Evolutionary conservation across 2,113 vertebrate genomes (phyloP).

Genomic region (Cochlearius cochlearius): DNA sequence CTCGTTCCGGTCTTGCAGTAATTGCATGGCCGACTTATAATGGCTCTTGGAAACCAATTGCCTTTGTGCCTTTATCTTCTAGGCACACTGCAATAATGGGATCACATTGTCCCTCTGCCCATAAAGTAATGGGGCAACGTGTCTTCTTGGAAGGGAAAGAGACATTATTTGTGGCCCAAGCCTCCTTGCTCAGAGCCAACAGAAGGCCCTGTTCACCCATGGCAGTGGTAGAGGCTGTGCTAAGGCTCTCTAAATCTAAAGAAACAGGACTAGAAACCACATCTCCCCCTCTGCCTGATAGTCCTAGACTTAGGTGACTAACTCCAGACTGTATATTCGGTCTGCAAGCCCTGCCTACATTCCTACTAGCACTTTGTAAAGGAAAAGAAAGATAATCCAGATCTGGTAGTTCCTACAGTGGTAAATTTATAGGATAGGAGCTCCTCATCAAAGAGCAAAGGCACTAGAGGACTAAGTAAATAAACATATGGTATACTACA

Average conservation of each 20-base stretch:
- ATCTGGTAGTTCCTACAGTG: background rate
- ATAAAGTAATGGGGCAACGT: background rate
- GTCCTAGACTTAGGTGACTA: background rate
- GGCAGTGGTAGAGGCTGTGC: background rate
- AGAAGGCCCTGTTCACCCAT: background rate
- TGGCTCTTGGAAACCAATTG: background rate
- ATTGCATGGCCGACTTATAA: background rate
- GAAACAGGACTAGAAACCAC: background rate
- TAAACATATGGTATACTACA: background rate
- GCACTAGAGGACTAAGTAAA: background rate
- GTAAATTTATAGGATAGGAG: background rate
- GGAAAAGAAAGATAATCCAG: background rate
- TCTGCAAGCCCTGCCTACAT: background rate
- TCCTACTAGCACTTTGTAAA: background rate
- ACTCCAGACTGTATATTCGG: background rate
- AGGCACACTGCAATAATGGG: background rate
- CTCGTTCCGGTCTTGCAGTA: background rate
- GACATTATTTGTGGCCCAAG: background rate
- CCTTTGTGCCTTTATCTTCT: background rate
- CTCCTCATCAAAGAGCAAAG: background rate
- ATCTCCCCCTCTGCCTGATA: background rate
- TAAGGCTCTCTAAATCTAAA: background rate
- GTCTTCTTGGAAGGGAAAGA: background rate
- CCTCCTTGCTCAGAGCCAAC: background rate
- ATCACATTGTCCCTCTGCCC: background rate